These are phyloP conservation scores for Peromyscus nudipes DNA, from an alignment of 2,797 vertebrate species.

Conservation along the genomic window DNA sequence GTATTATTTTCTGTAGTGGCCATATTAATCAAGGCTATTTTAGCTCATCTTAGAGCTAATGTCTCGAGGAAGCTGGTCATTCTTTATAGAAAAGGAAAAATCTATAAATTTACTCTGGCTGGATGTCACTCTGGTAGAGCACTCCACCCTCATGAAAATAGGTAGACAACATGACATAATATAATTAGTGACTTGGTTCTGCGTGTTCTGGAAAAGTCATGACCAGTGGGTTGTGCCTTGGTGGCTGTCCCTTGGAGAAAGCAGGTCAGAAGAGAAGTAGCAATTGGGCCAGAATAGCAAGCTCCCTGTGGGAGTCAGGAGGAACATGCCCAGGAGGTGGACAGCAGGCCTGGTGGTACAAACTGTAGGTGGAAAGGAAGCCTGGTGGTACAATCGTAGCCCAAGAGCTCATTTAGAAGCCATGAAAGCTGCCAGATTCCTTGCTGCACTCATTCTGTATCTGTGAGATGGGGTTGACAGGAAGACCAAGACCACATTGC, in stretches of 20 bases:
- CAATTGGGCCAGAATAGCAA: not conserved
- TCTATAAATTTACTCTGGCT: not conserved
- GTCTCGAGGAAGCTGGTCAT: constrained; percentile 23
- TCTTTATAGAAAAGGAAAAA: not conserved
- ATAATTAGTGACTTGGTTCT: constrained; percentile 28
- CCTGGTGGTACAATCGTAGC: not conserved
- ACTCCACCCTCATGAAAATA: not conserved
- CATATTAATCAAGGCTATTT: not conserved
- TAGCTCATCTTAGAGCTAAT: not conserved
- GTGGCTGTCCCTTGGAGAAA: not conserved
- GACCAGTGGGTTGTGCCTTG: constrained; percentile 9
- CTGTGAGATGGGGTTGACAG: constrained; percentile 62
- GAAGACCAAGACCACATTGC: not conserved
- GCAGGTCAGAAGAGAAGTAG: not conserved
- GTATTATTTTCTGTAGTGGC: not conserved
- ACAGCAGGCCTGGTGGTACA: not conserved
- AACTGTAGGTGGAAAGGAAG: not conserved
- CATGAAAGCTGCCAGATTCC: constrained; percentile 16
- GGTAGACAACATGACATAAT: not conserved
- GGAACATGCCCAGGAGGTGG: not conserved
- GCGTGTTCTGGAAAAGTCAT: not conserved
- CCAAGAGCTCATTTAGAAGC: not conserved
- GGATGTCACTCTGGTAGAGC: not conserved
- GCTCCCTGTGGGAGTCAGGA: not conserved
- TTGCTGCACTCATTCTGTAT: constrained; percentile 48